A percentile compares a stretch with the other conserved stretches of the same genome.
phyloP scores from a whole-genome alignment of 1,140 invertebrate genomes.

The Physella acuta region DNA sequence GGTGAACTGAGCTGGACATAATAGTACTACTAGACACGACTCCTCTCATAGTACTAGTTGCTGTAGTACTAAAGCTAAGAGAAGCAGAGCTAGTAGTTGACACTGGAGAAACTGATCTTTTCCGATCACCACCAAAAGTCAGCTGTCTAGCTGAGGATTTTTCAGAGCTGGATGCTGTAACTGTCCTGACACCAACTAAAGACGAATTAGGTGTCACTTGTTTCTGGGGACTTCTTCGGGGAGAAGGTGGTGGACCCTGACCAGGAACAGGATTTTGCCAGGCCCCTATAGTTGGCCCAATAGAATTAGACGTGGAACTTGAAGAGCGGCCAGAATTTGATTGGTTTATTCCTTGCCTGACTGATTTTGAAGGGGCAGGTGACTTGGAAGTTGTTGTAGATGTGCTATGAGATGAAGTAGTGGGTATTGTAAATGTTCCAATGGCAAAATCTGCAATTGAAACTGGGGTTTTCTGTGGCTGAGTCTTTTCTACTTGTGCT shows the following conservation, averaged over 20 bases:
- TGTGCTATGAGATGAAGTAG: slow-evolving; percentile 53
- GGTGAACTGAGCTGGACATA: slow-evolving; percentile 11
- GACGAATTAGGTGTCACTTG: slow-evolving; percentile 72
- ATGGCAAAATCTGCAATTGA: slow-evolving; percentile 33
- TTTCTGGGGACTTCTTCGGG: slow-evolving; percentile 36
- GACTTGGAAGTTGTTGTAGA: slow-evolving; percentile 6
- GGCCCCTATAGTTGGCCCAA: slow-evolving; percentile 16
- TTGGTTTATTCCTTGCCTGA: slow-evolving; percentile 1
- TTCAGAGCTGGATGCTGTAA: slow-evolving; percentile 2
- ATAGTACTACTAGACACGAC: slow-evolving; percentile 61
- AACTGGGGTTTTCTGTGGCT: slow-evolving; percentile 24
- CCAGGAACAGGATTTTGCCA: slow-evolving; percentile 24
- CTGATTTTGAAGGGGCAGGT: slow-evolving; percentile 5
- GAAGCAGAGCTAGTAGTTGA: slow-evolving; percentile 13
- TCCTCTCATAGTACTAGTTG: slow-evolving; percentile 20
- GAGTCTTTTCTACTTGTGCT: slow-evolving; percentile 27
- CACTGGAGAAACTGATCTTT: slow-evolving; percentile 2
- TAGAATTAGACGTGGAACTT: background rate
- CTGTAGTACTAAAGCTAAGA: slow-evolving; percentile 20
- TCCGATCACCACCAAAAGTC: slow-evolving; percentile 58
- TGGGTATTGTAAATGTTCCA: slow-evolving; percentile 30
- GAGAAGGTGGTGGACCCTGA: slow-evolving; percentile 62
- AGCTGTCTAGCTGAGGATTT: slow-evolving; percentile 28
- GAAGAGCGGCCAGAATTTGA: slow-evolving; percentile 52
- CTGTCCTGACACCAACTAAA: background rate